These are phyloP conservation scores for Paedocypris sp. DNA, from an alignment of 2,113 vertebrate genomes.

Conservation along the genomic window DNA sequence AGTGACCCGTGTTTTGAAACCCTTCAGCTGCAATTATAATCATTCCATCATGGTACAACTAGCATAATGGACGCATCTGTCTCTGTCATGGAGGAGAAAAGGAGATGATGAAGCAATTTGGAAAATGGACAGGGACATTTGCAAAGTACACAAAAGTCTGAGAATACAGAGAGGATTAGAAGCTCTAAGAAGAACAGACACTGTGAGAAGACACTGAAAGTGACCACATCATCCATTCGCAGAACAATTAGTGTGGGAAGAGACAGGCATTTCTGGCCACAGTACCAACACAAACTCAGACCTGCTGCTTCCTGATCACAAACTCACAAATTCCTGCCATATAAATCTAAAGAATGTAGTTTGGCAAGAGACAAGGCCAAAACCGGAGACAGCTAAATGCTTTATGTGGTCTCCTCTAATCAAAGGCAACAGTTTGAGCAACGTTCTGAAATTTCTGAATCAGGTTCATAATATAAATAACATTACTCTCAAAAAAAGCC, in stretches of 20 bases:
- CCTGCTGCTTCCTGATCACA: neutral
- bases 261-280: neutral
- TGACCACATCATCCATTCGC: slow-evolving; percentile 21
- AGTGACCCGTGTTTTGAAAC: neutral
- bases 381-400: too few relatives aligned
- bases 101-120: neutral
- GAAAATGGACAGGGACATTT: too few relatives aligned
- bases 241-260: slow-evolving; percentile 12
- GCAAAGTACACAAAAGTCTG: neutral
- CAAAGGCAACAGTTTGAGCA: too few relatives aligned
- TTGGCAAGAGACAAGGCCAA: too few relatives aligned
- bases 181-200: neutral
- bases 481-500: neutral
- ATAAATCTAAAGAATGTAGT: neutral
- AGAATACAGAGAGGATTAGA: slow-evolving; percentile 9
- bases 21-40: neutral
- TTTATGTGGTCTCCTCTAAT: too few relatives aligned
- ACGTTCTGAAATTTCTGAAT: too few relatives aligned
- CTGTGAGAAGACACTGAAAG: neutral
- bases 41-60: neutral
- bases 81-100: neutral
- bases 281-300: neutral
- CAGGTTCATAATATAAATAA: slow-evolving; percentile 9
- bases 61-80: neutral
- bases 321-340: neutral